A percentile compares a stretch with the other conserved stretches of the same genome.
Conservation (phyloP, 2,888 invertebrate genomes). For the Amiota mariae region DNA sequence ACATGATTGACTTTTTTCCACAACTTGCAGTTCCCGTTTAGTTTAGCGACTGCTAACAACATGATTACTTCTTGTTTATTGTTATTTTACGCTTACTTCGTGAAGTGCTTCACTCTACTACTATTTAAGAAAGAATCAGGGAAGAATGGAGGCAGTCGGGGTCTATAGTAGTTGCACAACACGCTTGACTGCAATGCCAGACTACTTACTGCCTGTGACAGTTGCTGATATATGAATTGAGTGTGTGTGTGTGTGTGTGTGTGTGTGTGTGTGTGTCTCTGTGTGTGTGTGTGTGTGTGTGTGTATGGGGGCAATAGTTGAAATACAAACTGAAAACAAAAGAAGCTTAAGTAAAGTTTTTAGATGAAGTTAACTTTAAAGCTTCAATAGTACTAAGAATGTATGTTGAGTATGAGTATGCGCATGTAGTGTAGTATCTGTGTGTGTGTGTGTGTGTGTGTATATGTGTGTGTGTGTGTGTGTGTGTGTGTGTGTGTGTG, state of each 20-base stretch:
- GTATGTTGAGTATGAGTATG: too few relatives aligned
- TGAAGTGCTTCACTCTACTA: constrained; percentile 13
- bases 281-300: neutral
- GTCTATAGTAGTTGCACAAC: constrained; percentile 22
- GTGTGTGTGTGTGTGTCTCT: neutral
- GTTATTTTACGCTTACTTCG: constrained; percentile 61
- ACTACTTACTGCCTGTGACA: constrained; percentile 14
- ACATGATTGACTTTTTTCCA: constrained; percentile 59
- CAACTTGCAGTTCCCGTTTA: constrained; percentile 26
- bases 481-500: constrained; percentile 6
- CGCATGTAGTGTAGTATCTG: neutral
- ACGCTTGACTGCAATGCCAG: neutral
- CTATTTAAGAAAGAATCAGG: neutral
- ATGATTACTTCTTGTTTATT: constrained; percentile 65
- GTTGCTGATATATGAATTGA: constrained; percentile 9
- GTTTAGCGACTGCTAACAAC: constrained; percentile 49
- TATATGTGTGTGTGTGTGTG: too few relatives aligned
- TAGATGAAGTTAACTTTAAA: neutral
- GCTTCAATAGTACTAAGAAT: too few relatives aligned
- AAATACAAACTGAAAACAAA: constrained; percentile 4
- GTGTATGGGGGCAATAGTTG: neutral
- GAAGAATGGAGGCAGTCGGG: neutral
- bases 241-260: neutral
- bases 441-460: constrained; percentile 22
- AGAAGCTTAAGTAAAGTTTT: constrained; percentile 11